These are phyloP conservation scores for Brassicogethes aeneus DNA, from an alignment of 2,888 invertebrate genomes.

Conservation along the genomic window DNA sequence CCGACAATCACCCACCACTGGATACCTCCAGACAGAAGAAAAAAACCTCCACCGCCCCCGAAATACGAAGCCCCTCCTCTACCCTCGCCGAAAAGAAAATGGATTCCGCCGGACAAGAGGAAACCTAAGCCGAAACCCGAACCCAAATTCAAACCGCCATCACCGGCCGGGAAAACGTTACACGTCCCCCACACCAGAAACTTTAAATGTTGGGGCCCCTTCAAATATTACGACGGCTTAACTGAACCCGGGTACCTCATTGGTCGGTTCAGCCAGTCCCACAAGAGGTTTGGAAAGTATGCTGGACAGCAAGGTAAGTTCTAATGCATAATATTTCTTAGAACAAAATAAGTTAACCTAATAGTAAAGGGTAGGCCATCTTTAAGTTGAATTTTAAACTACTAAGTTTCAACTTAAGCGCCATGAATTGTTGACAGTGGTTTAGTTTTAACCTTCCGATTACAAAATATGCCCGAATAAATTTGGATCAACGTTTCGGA, in stretches of 20 bases:
- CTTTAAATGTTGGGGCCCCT: slow-evolving; percentile 34
- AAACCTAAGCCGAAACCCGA: slow-evolving; percentile 17
- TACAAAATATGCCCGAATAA: too few species aligned
- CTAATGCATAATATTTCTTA: too few species aligned
- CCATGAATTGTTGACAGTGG: too few species aligned
- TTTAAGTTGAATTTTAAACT: too few species aligned
- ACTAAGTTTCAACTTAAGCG: too few species aligned
- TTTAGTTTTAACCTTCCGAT: too few species aligned
- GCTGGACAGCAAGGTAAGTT: slow-evolving; percentile 34
- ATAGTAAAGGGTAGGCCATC: too few species aligned
- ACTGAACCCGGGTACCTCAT: slow-evolving; percentile 24
- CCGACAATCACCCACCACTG: background rate
- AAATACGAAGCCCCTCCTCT: background rate
- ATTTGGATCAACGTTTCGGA: too few species aligned
- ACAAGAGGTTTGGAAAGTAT: slow-evolving; percentile 28
- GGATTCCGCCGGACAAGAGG: slow-evolving; percentile 3
- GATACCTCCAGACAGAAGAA: background rate
- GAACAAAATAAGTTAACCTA: too few species aligned
- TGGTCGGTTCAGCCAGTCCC: slow-evolving; percentile 29
- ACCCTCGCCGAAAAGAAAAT: background rate
- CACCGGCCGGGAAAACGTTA: slow-evolving; percentile 30
- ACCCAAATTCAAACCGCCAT: slow-evolving; percentile 17
- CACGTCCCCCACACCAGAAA: slow-evolving; percentile 28
- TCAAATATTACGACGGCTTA: slow-evolving; percentile 17
- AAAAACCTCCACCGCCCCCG: background rate